These are phyloP conservation scores for Heliconius ethilla DNA, from an alignment of 2,888 invertebrate species.

Conservation along the genomic window DNA sequence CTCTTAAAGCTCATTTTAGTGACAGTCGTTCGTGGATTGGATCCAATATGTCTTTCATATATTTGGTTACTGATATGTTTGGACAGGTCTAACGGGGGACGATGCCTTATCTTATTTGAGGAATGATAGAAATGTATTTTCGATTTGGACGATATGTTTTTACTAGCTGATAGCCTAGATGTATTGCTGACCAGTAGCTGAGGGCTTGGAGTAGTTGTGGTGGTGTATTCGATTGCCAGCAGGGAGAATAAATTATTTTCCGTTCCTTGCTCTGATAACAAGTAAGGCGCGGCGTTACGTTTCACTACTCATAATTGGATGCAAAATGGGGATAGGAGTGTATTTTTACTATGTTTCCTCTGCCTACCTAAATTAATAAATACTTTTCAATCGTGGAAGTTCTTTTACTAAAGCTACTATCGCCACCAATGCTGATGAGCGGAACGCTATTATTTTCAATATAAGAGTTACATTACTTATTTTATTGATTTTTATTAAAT, in stretches of 20 bases:
- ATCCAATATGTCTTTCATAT: slow-evolving; percentile 14
- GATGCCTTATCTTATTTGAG: slow-evolving; percentile 49
- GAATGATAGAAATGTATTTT: slow-evolving; percentile 33
- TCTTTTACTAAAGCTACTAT: no score
- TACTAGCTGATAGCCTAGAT: background rate
- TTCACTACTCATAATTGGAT: background rate
- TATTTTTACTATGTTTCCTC: no score
- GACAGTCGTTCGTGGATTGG: background rate
- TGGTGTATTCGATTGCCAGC: background rate
- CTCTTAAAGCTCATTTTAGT: no score
- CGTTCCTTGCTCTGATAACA: background rate
- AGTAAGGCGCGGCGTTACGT: background rate
- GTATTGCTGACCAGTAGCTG: background rate
- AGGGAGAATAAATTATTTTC: no score
- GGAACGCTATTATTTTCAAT: background rate
- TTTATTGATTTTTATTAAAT: background rate
- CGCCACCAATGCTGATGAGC: no score
- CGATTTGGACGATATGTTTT: slow-evolving; percentile 10
- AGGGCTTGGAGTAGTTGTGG: background rate
- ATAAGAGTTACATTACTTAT: background rate
- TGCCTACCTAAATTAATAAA: no score
- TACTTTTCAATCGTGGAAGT: background rate
- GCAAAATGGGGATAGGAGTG: no score
- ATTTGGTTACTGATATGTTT: slow-evolving; percentile 30
- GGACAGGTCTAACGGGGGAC: slow-evolving; percentile 53